These are phyloP conservation scores for Apotomis betuletana DNA, from an alignment of 2,888 invertebrate genomes.

Conservation along the genomic window DNA sequence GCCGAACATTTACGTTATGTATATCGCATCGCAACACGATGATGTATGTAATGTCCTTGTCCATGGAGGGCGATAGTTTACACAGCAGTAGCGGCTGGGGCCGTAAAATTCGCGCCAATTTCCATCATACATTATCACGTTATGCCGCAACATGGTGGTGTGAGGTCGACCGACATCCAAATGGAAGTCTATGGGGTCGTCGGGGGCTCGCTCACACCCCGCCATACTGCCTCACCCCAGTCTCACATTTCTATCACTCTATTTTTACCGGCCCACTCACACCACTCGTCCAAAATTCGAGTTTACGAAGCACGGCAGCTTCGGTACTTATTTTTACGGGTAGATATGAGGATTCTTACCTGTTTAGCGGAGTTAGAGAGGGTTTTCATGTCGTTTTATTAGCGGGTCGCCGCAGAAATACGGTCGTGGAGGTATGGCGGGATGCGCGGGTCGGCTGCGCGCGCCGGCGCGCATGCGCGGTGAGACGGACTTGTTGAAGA, in stretches of 20 bases:
- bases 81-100: background rate
- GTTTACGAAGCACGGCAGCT: conserved; percentile 45
- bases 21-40: too few relatives aligned
- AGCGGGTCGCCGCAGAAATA: conserved; percentile 69
- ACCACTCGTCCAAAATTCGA: conserved; percentile 64
- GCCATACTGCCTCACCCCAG: conserved; percentile 82
- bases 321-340: conserved; percentile 40
- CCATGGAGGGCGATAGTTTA: background rate
- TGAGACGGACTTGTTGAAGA: conserved; percentile 29
- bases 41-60: background rate
- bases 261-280: conserved; percentile 82
- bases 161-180: conserved; percentile 48
- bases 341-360: conserved; percentile 61
- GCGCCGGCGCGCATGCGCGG: conserved; percentile 52
- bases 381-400: conserved; percentile 73
- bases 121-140: conserved; percentile 30
- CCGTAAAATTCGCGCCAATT: background rate
- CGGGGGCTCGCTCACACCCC: conserved; percentile 79
- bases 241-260: conserved; percentile 72
- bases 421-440: conserved; percentile 59
- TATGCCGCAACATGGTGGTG: conserved; percentile 18
- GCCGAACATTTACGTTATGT: background rate
- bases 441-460: conserved; percentile 71
- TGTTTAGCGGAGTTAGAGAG: conserved; percentile 56
- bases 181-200: conserved; percentile 70